Evolutionary conservation across 2,797 vertebrate genomes (phyloP), one percentile per base, ranked within the genome.

Genomic region (Myotis findleyi): DNA sequence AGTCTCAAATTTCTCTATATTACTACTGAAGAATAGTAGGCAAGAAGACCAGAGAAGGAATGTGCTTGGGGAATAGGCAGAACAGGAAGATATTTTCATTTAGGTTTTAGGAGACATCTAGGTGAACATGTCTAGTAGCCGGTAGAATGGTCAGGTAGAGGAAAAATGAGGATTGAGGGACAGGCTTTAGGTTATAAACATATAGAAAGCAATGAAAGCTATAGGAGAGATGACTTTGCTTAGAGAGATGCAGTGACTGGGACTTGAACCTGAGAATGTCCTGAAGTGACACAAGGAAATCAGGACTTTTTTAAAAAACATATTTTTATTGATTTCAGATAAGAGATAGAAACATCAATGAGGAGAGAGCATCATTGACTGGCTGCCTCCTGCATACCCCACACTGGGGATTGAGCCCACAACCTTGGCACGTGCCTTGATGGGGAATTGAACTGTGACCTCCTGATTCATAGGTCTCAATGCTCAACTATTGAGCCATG

Each of bases 71-170:
- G 25, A 38, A 55, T 20, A 47, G 5, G 27, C 25, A 71, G 57
- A 68, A 69, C 66, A 94, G 41, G 41, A 92, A 88, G 57, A 44
- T 21, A 25, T 51, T 89, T 92, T 85, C 89, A 73, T 49, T 66
- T 55, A 91, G 55, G 36, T 27, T 27, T 59, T 59, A 59, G 59
- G 33, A 41, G 44, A 75, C 80, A 71, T 49, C 7, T 21, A 25
- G 73, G 68, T 41, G 23, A 66, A 51, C 23, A 38, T 55, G 33
- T 66, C 47, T 69, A 80, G 30, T 80, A 33, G 25, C 64, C 4
- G 59, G 41, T 6, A 62, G 47, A 20, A 72, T 21, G 33, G 51
- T n/a, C 44, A 59, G 25, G 33, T n/a, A 68, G 17, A 89, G 33
- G 59, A 55, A 80, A 83, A 30, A 69, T 53, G 41, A 80, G 49